Evolutionary conservation across 2,888 invertebrate species (phyloP), one percentile per base, ranked within the genome.

Genomic region (Protophormia terraenovae): DNA sequence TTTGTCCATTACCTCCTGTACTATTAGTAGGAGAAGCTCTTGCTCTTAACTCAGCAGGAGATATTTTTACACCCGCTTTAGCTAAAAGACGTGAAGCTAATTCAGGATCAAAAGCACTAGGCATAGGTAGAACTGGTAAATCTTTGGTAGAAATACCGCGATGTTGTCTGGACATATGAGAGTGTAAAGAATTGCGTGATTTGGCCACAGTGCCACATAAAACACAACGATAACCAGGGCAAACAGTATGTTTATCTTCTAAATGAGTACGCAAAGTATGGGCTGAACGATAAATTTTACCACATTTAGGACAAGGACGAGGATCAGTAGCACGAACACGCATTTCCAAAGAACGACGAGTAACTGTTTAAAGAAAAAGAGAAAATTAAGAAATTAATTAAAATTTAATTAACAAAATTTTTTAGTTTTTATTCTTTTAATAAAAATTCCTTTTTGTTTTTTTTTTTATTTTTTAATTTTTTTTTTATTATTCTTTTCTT

Each of bases 131-230:
- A 55, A 98, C 97, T 10, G 98, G 98, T 89, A 98, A 94, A 92
- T 98, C 98, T 93, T 98, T 97, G 89, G 97, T 98, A 91, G 97
- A 97, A 91, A 98, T 97, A 86, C 97, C 98, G 80, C 98, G 95
- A 93, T 98, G 98, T 91, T 98, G 98, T 64, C 98, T 95, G 83
- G 97, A 97, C 98, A 98, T 98, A 93, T 98, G 98, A 80, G 97
- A 97, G 93, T 98, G 98, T 75, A 98, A 94, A 0, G 97, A 97
- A 93, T 98, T 98, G 87, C 98, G 95, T 0, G 97, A 97, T 93
- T 98, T 98, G 58, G 98, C 98, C 82, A 98, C 97, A 0, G 98
- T 98, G 84, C 98, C 97, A 92, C 98, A 98, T 1, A 98, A 94
- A 2, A 97, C 97, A 92, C 98, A 98, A 71, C 98, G 95, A 91